Base-by-base conservation (phyloP, 2,797 vertebrate species). In the Neomorphus geoffroyi region DNA sequence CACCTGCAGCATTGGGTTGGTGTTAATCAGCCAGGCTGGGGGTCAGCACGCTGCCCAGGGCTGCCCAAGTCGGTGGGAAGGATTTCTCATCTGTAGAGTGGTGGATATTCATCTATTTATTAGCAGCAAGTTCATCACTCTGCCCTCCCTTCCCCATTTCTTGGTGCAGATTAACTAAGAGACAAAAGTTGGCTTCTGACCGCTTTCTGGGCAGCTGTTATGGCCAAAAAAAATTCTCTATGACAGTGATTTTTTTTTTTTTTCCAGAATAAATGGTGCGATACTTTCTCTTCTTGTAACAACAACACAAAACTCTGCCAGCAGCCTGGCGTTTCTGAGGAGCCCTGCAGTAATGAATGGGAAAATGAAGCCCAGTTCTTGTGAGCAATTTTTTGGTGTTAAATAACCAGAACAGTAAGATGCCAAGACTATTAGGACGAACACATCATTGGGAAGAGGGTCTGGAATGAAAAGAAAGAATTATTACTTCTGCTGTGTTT, bases 41-140 rank as follows among this genome's bases (percentile, higher is more conserved):
- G 53, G 92, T 50, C 56, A 50, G 80, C 80, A 91, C 0, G 17
- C 69, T 84, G 60, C 66, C 67, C 66, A 32, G 65, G 56, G 60
- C 69, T 93, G 79, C 61, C 30, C 64, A 2, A 10, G 45, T 5
- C 46, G 72, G 0, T 48, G 43, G 75, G 53, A 11, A 53, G 57
- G 66, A 23, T 80, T 92, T 93, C 77, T 87, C 88, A 92, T 70
- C 92, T 94, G 87, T 81, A 35, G 57, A 81, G 67, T 26, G 46
- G 62, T 1, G 7, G 56, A 28, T 86, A 67, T 45, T 93, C 70
- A 39, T 79, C 73, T 81, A 10, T 90, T 91, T 75, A 75, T 91
- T 46, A 93, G 69, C 75, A 89, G 28, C 50, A 58, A 58, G 35
- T 43, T 79, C 80, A 86, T 50, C n/a, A 1, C 18, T 48, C 56